phyloP scores from a whole-genome alignment of 2,888 invertebrate species.

The Harmothoe impar region DNA sequence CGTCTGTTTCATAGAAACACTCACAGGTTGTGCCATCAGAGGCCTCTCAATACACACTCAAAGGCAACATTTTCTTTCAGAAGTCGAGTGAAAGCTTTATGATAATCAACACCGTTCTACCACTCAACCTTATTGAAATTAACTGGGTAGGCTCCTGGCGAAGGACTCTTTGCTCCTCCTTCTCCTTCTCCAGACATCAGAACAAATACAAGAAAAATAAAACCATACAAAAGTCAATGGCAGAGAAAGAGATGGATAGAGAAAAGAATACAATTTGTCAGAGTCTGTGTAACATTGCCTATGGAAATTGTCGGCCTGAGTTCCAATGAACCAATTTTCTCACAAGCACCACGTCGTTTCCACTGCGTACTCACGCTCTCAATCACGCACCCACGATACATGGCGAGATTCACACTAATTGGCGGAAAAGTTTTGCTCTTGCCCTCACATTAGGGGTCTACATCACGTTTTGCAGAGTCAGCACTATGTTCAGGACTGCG shows the following conservation, averaged over 20 bases:
- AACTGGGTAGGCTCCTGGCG: background rate
- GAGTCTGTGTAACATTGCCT: background rate
- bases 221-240: too few species aligned
- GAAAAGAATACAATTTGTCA: background rate
- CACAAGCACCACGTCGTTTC: background rate
- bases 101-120: background rate
- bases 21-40: background rate
- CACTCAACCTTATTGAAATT: background rate
- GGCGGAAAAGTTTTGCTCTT: slow-evolving; percentile 43
- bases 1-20: slow-evolving; percentile 10
- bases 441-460: background rate
- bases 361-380: background rate
- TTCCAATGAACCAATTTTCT: background rate
- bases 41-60: background rate
- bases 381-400: slow-evolving; percentile 8
- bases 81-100: background rate
- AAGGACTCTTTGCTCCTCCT: too few species aligned
- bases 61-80: background rate
- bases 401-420: background rate
- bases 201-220: too few species aligned
- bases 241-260: background rate
- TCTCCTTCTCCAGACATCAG: too few species aligned
- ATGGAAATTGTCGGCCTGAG: background rate
- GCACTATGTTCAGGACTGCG: background rate
- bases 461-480: background rate